Evolutionary conservation across 1,140 invertebrate genomes (phyloP), one percentile per base, ranked within the genome.

Genomic region (Aleiodes sp.): DNA sequence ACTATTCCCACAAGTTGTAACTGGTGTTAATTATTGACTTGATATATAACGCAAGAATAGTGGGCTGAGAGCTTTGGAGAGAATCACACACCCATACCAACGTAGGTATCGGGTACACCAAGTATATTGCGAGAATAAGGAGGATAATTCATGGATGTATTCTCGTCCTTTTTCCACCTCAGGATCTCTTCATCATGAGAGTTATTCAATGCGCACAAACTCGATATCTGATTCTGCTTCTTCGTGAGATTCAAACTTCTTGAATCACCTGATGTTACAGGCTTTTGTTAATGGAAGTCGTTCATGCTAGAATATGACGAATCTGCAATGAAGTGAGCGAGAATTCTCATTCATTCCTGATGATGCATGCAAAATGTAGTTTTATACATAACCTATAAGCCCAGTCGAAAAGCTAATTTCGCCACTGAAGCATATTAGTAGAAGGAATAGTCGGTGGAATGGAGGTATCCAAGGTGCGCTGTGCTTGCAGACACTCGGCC

Each of bases 21-120:
- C 83, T 85, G 82, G 82, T 84, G 83, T 85, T 85, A 85, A 85
- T 85, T 85, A 85, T 85, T 85, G 83, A 83, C 81, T 79, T 78
- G 79, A 80, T 83, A 82, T 78, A 77, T 76, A 68, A 73, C 73
- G 66, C 69, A 68, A 65, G 75, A 73, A 68, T 41, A 35, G 31
- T 16, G 52, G 67, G 52, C 31, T 35, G 33, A n/a, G n/a, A n/a
- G n/a, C n/a, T n/a, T n/a, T n/a, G 62, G 56, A 12, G 67, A 31
- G 65, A 16, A 33, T 31, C 0, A 68, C 31, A 26, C 39, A 12
- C 33, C 9, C 24, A 52, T 16, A 41, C 28, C 16, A 59, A 28
- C 9, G 24, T 43, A 37, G 31, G 31, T 63, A 63, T 63, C 21
- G 60, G 60, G 35, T 33, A 9, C 35, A 24, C 29, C 41, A 37